Evolutionary conservation across 2,113 vertebrate species (phyloP).

Genomic region (Dipodomys spectabilis): DNA sequence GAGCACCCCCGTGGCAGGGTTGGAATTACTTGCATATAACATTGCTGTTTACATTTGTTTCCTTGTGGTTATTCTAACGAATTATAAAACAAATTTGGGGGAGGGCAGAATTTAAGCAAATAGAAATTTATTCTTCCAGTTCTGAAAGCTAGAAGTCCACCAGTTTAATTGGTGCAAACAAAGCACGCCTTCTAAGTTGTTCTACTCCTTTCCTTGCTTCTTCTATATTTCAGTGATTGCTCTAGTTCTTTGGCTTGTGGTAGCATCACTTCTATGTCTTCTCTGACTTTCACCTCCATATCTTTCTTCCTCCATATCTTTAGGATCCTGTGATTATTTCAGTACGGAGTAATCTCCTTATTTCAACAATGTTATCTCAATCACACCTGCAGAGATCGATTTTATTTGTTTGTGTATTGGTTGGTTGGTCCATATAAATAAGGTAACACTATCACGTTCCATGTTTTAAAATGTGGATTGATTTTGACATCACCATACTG

Average conservation of each 20-base stretch:
- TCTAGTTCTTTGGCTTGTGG: not conserved
- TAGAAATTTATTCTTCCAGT: not conserved
- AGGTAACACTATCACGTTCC: not conserved
- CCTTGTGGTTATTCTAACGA: not conserved
- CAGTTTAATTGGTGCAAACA: not conserved
- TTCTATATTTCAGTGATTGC: not conserved
- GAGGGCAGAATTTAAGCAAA: not conserved
- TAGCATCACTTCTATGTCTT: not conserved
- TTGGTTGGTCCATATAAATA: not conserved
- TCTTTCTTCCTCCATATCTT: not conserved
- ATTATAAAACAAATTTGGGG: not conserved
- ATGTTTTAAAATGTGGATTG: not conserved
- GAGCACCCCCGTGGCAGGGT: not conserved
- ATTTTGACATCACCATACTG: not conserved
- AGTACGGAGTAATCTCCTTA: not conserved
- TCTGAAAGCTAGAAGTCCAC: not conserved
- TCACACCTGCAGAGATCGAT: not conserved
- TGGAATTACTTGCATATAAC: not conserved
- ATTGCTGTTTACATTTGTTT: not conserved
- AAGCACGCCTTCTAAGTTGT: too few species aligned
- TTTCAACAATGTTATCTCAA: not conserved
- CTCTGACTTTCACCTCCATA: not conserved
- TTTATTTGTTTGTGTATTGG: not conserved
- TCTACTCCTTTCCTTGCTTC: too few species aligned
- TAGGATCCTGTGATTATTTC: not conserved